Evolutionary conservation across 2,797 vertebrate genomes (phyloP), one percentile per base, ranked within the genome.

Genomic region (Botia kubotai): DNA sequence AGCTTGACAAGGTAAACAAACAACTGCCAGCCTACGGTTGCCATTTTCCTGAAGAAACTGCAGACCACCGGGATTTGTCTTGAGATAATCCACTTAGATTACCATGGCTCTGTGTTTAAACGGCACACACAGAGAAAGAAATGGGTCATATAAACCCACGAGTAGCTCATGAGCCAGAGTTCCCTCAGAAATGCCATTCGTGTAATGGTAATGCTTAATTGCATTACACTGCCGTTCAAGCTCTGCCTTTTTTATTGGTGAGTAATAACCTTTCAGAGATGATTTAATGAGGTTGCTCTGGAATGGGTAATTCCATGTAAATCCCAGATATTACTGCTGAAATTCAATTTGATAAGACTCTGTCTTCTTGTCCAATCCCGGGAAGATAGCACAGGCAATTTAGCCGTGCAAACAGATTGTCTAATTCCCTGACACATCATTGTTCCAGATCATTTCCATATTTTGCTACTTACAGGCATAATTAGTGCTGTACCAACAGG

Each of bases 21-120:
- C 87, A 87, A 82, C 85, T 82, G 83, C 85, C 88, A 81, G 83
- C 88, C 84, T 87, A 86, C 90, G 86, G 89, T 75, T 66, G 58
- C 19, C 63, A 48, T 77, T 74, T 92, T 84, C 86, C 85, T 68
- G 87, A 93, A 93, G 88, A 93, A 93, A 92, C 80, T 91, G 84
- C 84, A 91, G 89, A 93, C 89, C 88, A 91, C 87, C 86, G 82
- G 91, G 90, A 94, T 94, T 93, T 91, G 91, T 91, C 93, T 94
- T 92, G 90, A 91, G 82, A 84, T 94, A 94, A 95, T 93, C 92
- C 91, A 94, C 87, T 94, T 94, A 94, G 90, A 93, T 94, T 92
- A 92, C 87, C 87, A 89, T 43, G 88, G 88, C 89, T 93, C 26
- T 89, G 89, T 93, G 84, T 93, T 92, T 90, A 89, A 94, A 94